A percentile compares a stretch with the other conserved stretches of the same genome.
These are phyloP conservation scores for Brachionus koreanus DNA, from an alignment of 1,140 invertebrate species.

Conservation along the genomic window DNA sequence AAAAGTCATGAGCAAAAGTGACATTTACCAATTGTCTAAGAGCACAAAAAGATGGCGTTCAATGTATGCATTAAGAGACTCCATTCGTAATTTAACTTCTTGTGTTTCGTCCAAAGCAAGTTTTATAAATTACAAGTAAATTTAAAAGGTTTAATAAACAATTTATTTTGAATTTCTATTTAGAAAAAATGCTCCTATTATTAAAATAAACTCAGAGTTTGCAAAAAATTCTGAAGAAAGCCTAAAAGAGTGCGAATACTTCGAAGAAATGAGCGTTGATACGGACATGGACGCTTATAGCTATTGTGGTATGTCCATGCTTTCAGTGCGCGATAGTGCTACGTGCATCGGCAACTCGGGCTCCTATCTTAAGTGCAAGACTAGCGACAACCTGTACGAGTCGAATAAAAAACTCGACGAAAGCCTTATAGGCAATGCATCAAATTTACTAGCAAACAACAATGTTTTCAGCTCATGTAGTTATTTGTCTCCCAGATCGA, in stretches of 20 bases:
- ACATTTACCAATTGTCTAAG: constrained; percentile 12
- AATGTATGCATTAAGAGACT: constrained; percentile 37
- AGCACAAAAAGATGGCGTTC: constrained; percentile 38
- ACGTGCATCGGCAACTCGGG: not conserved
- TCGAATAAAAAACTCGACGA: not conserved
- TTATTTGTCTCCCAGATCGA: not conserved
- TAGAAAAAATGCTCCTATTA: constrained; percentile 1
- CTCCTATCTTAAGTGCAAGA: not conserved
- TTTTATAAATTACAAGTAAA: constrained; percentile 14
- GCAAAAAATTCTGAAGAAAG: not conserved
- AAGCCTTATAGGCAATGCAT: not conserved
- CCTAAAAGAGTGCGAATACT: not conserved
- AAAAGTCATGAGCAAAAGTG: not conserved
- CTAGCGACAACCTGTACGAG: constrained; percentile 6
- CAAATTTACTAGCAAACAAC: not conserved
- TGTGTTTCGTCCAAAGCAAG: constrained; percentile 13
- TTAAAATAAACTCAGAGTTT: constrained; percentile 18
- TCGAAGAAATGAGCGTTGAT: not conserved
- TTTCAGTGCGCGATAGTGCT: not conserved
- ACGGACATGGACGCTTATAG: not conserved
- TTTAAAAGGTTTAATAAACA: not conserved
- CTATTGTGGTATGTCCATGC: not conserved
- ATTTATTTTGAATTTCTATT: not conserved
- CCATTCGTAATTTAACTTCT: constrained; percentile 35
- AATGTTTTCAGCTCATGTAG: not conserved